Evolutionary conservation across 2,888 invertebrate species (phyloP), one percentile per base, ranked within the genome.

Genomic region (Leuctra nigra): DNA sequence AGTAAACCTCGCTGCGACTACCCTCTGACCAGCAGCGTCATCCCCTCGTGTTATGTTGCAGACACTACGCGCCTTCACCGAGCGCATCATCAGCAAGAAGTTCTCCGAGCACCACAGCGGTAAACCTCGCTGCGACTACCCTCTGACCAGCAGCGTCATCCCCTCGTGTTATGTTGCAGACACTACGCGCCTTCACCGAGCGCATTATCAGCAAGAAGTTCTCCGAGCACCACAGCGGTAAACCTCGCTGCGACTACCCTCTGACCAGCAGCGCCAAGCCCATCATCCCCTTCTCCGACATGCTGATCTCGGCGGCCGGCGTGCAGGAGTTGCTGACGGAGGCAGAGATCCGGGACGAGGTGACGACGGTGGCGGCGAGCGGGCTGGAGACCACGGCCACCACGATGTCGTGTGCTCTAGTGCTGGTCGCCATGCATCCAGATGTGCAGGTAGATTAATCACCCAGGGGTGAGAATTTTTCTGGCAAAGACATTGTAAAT

Each of bases 301-400:
- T 4, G 39, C 18, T 39, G 39, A 39, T 39, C 16, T 39, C 39
- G 2, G 39, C 39, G 2, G 39, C 16, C 7, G 39, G 20, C 18
- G 39, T 14, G 7, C 18, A 39, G 2, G 39, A 18, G 39, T 4
- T n/a, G 2, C 39, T 39, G 18, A 39, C 39, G 18, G 20, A 39
- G 39, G 39, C 16, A 16, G 39, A 39, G 39, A 39, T 39, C 39
- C 39, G 39, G 4, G 39, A 39, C 39, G 39, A 39, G 39, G 39
- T 39, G 39, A 39, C 39, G 18, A 39, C 39, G 39, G 39, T 39
- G 11, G 39, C 39, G 13, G 39, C 16, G 2, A 14, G 11, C 39
- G 39, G 39, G 11, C 39, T 39, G 6, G 39, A 39, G 39, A 14
- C 39, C 13, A 4, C 39, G 18, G 39, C 39, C 16, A 39, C 39